A percentile compares a stretch with the other conserved stretches of the same genome.
Evolutionary conservation across 2,113 vertebrate species (phyloP).

Genomic region (Triplophysa siluroides): DNA sequence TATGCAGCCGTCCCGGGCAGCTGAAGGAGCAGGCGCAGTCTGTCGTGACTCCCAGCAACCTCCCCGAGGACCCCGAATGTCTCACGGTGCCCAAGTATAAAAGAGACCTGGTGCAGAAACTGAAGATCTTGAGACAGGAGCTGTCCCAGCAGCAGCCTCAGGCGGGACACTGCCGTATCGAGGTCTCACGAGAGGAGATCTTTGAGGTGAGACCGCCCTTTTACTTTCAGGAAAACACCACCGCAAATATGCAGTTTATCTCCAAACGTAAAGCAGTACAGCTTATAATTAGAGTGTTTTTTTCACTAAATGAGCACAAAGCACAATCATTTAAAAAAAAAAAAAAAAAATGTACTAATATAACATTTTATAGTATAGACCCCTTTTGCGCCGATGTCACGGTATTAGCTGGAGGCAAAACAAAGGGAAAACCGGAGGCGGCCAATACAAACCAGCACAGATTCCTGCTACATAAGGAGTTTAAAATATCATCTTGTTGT

Average conservation of each 20-base stretch:
- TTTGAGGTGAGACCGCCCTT: constrained; percentile 84
- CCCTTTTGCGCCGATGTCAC: too few species aligned
- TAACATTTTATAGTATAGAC: too few species aligned
- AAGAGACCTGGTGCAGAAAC: constrained; percentile 95
- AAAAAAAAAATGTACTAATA: too few species aligned
- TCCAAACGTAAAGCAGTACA: too few species aligned
- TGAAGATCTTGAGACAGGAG: constrained; percentile 95
- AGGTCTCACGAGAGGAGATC: constrained; percentile 98
- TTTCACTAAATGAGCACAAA: too few species aligned
- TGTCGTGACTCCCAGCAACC: constrained; percentile 82
- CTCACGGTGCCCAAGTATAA: constrained; percentile 96
- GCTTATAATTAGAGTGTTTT: too few species aligned
- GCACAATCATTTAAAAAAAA: too few species aligned
- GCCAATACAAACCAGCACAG: too few species aligned
- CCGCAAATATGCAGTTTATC: not conserved
- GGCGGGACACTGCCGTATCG: constrained; percentile 96
- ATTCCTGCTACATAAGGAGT: too few species aligned
- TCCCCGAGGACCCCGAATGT: constrained; percentile 90
- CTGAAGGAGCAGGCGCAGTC: constrained; percentile 86
- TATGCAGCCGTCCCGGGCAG: constrained; percentile 85
- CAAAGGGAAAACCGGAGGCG: too few species aligned
- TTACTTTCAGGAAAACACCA: not conserved
- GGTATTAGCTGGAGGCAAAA: too few species aligned
- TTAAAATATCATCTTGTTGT: too few species aligned
- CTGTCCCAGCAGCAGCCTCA: constrained; percentile 97